Evolutionary conservation across 2,113 vertebrate species (phyloP).

Genomic region (Microcebus griseorufus): DNA sequence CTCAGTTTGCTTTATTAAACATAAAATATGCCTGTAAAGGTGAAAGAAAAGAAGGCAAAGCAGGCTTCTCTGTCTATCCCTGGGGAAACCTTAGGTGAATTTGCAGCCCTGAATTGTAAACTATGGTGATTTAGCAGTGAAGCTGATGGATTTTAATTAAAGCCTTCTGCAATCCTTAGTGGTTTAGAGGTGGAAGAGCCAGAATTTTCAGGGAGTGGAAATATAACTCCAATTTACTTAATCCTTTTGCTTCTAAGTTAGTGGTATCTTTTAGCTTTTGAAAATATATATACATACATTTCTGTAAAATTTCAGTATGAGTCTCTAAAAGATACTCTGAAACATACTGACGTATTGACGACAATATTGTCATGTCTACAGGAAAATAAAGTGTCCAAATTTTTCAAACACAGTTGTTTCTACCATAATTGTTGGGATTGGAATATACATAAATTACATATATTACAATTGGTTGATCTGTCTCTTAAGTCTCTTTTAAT

Average conservation of each 20-base stretch:
- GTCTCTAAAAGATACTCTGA: conserved; percentile 21
- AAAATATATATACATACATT: neutral
- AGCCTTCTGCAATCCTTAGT: conserved; percentile 22
- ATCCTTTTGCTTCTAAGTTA: conserved; percentile 36
- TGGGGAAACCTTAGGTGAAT: neutral
- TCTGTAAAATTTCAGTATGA: neutral
- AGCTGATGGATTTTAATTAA: conserved; percentile 63
- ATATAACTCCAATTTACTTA: conserved; percentile 33
- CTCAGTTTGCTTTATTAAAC: conserved; percentile 59
- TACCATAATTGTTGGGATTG: neutral
- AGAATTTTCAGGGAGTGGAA: conserved; percentile 30
- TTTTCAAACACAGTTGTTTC: conserved; percentile 7
- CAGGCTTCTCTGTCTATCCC: neutral
- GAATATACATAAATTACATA: neutral
- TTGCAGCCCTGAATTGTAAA: conserved; percentile 32
- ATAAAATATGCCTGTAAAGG: conserved; percentile 30
- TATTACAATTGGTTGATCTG: neutral
- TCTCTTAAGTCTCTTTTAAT: neutral
- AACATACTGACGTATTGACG: neutral
- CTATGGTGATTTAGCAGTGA: conserved; percentile 37
- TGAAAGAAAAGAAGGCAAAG: conserved; percentile 31
- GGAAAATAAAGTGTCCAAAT: neutral
- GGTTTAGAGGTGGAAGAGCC: neutral
- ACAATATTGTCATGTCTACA: neutral
- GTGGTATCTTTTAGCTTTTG: neutral